phyloP scores from a whole-genome alignment of 2,797 vertebrate genomes.

The Chelon labrosus region DNA sequence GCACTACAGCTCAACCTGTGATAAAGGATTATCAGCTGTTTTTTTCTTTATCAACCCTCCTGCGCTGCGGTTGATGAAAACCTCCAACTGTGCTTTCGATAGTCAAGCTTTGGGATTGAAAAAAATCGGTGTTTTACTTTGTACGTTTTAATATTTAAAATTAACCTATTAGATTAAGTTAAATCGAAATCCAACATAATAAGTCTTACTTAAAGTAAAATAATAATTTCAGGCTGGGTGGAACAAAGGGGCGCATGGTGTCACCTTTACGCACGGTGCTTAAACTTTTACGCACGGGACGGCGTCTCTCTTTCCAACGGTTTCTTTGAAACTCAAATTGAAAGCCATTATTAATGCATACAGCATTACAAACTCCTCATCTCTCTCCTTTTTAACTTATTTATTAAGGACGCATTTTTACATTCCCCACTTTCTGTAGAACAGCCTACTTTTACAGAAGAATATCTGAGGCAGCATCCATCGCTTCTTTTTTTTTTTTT shows the following conservation, averaged over 20 bases:
- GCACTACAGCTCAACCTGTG: not conserved
- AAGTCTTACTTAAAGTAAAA: not conserved
- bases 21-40: constrained; percentile 4
- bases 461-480: not conserved
- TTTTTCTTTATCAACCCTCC: constrained; percentile 10
- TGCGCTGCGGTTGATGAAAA: not conserved
- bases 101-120: not conserved
- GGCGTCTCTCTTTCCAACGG: not conserved
- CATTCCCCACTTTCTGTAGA: not conserved
- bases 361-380: too few relatives aligned
- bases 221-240: not conserved
- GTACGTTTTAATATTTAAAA: not conserved
- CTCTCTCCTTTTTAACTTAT: too few relatives aligned
- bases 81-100: not conserved
- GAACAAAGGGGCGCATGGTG: not conserved
- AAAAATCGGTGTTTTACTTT: not conserved
- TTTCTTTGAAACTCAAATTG: not conserved
- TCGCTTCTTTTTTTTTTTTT: not conserved
- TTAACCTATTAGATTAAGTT: not conserved
- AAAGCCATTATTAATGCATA: not conserved
- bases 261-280: constrained; percentile 30
- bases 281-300: constrained; percentile 8
- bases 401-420: not conserved
- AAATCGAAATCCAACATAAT: not conserved
- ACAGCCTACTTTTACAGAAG: not conserved